Base-by-base conservation (phyloP, 2,888 invertebrate species). In the Perizoma flavofasciatum region DNA sequence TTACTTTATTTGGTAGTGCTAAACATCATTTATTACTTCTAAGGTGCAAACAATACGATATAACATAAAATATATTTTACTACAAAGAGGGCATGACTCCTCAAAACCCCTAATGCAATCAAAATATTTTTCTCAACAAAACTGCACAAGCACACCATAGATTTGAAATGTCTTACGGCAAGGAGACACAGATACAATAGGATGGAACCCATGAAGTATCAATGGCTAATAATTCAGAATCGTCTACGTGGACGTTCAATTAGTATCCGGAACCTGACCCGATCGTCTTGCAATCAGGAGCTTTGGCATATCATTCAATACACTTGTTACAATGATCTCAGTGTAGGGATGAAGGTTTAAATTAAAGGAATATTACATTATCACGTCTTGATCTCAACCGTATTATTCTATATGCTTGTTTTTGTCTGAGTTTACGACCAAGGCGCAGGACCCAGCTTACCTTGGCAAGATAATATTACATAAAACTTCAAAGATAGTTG, bases 241-340 rank as follows among this genome's bases (percentile, higher is more conserved):
- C 46, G 40, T 32, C 53, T 40, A 10, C 32, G 48, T 50, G 45
- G 54, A 33, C 43, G 43, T 57, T 22, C 52, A 58, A 58, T 58
- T 58, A 58, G 44, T 37, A 48, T 10, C 11, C 11, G 52, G 43
- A 47, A 52, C 10, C 51, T 35, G 39, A 52, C 39, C 8, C 52
- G 41, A 52, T 43, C 56, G 56, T 35, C 35, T 47, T 51, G 50
- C 56, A 57, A 51, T 57, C 50, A 50, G 49, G 35, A n/a, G 41
- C 56, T 11, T 57, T 40, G 41, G 34, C 22, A 39, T 35, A 47
- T 51, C 51, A 56, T 56, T 40, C 41, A 57, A 57, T 55, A 55
- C 41, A 34, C 41, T 48, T 55, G 54, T 55, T 48, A 5, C n/a
- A 41, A 10, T 41, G 41, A 9, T 41, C 41, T 10, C 9, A 9